A percentile compares a stretch with the other conserved stretches of the same genome.
Conservation (phyloP, 1,140 invertebrate genomes). For the Achatina immaculata region DNA sequence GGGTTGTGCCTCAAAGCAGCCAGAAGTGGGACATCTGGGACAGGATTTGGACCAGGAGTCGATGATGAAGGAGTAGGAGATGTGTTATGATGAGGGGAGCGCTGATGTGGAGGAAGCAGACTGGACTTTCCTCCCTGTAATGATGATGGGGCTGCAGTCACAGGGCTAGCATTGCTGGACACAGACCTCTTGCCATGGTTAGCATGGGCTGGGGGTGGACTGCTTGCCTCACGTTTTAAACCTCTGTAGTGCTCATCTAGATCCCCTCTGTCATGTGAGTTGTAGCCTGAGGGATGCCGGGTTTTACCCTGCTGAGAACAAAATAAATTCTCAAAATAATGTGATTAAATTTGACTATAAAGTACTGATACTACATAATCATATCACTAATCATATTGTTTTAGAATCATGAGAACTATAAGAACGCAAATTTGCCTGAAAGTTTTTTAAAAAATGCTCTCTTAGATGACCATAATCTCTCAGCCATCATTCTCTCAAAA, state of each 20-base stretch:
- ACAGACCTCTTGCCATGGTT: conserved; percentile 47
- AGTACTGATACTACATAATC: no score
- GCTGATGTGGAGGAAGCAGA: conserved; percentile 28
- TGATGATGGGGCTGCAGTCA: conserved; percentile 42
- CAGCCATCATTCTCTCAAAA: no score
- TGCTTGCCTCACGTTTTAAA: conserved; percentile 44
- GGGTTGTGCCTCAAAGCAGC: conserved; percentile 51
- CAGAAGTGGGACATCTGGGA: conserved; percentile 48
- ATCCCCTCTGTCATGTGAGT: not conserved
- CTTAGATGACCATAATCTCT: no score
- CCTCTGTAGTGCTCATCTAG: conserved; percentile 26
- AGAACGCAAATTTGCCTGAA: no score
- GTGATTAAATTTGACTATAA: not conserved
- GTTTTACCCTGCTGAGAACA: not conserved
- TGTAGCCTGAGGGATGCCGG: not conserved
- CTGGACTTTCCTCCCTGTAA: conserved; percentile 25
- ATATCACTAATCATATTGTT: no score
- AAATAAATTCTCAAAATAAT: not conserved
- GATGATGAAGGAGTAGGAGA: conserved; percentile 37
- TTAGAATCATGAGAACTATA: no score
- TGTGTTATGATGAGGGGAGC: conserved; percentile 10
- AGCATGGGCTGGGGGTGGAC: conserved; percentile 56
- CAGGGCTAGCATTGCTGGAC: conserved; percentile 37
- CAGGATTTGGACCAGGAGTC: conserved; percentile 34
- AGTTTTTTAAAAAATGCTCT: no score